Percentiles rank a stretch among this genome's conserved stretches.
These are phyloP conservation scores for Bucco capensis DNA, from an alignment of 2,113 vertebrate genomes.

Conservation along the genomic window DNA sequence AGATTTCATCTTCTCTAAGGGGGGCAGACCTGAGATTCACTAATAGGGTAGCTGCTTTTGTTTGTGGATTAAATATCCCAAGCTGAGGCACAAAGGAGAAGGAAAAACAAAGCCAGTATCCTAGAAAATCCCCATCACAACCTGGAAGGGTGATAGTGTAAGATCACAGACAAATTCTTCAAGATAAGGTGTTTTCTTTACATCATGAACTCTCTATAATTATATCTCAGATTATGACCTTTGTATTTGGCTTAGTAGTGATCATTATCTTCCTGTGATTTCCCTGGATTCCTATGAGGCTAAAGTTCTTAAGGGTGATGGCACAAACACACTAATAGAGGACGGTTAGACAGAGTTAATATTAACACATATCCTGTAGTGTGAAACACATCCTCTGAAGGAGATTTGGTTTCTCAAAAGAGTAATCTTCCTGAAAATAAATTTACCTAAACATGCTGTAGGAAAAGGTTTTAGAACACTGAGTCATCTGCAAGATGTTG, in stretches of 20 bases:
- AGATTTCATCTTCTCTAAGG: background rate
- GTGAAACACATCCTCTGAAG: background rate
- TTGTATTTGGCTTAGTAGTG: background rate
- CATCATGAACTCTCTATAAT: background rate
- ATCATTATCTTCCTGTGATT: background rate
- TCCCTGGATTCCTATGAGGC: background rate
- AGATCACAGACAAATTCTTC: background rate
- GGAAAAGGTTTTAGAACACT: background rate
- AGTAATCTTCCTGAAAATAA: background rate
- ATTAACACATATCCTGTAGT: background rate
- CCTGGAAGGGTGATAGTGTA: background rate
- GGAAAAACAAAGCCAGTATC: background rate
- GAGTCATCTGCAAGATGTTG: background rate
- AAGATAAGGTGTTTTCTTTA: background rate
- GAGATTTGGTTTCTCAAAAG: background rate
- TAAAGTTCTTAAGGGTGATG: background rate
- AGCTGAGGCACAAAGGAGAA: background rate
- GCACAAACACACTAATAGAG: background rate
- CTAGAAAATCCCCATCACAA: background rate
- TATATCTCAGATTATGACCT: background rate
- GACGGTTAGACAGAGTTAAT: background rate
- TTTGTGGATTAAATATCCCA: background rate
- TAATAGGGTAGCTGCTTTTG: background rate
- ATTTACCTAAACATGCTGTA: background rate
- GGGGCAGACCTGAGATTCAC: background rate